Conservation (phyloP, 2,888 invertebrate species). For the Nomada fabriciana region DNA sequence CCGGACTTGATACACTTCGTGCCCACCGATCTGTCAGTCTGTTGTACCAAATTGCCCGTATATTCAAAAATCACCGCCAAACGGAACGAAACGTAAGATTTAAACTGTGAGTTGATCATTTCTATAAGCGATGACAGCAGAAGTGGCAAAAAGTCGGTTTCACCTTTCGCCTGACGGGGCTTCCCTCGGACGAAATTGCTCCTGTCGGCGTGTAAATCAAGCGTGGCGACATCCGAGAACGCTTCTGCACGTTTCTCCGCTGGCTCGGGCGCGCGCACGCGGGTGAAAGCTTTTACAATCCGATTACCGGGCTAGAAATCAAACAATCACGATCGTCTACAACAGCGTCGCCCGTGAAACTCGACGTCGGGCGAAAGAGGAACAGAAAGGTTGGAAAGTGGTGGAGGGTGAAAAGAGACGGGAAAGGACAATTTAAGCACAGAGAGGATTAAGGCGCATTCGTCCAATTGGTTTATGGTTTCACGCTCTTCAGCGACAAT, state of each 20-base stretch:
- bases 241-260: background rate
- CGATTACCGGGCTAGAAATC: conserved; percentile 48
- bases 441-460: conserved; percentile 51
- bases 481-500: conserved; percentile 54
- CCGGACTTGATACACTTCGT: conserved; percentile 1
- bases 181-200: background rate
- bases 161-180: conserved; percentile 27
- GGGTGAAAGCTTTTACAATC: conserved; percentile 31
- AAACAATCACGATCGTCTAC: conserved; percentile 30
- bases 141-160: background rate
- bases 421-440: conserved; percentile 40
- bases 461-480: conserved; percentile 64
- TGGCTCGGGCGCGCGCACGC: background rate
- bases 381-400: background rate
- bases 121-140: conserved; percentile 6
- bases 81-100: background rate
- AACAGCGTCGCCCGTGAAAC: background rate
- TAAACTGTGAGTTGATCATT: background rate
- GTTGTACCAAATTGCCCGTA: too few relatives aligned
- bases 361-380: conserved; percentile 34
- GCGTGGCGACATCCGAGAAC: conserved; percentile 37
- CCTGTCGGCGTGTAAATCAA: conserved; percentile 27
- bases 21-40: background rate
- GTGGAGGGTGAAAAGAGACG: conserved; percentile 15
- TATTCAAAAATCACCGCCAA: background rate